Conservation (phyloP, 2,888 invertebrate species). For the Aleiodes alternator region DNA sequence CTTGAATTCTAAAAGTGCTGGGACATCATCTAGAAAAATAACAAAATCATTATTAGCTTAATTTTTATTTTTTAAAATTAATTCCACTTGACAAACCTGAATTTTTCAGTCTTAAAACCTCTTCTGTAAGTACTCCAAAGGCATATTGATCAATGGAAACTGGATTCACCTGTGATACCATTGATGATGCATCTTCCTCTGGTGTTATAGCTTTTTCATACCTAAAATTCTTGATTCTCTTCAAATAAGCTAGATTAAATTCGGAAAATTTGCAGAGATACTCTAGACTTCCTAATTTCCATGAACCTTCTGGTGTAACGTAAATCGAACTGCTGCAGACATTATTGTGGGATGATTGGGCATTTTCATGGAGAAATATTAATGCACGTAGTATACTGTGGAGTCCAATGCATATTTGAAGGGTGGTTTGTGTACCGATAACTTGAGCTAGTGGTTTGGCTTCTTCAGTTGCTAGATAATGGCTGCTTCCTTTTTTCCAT, state of each 20-base stretch:
- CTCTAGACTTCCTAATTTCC: slow-evolving; percentile 93
- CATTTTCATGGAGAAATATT: slow-evolving; percentile 90
- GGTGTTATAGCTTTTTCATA: slow-evolving; percentile 85
- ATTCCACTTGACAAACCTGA: slow-evolving; percentile 59
- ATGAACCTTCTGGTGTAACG: slow-evolving; percentile 88
- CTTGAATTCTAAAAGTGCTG: slow-evolving; percentile 83
- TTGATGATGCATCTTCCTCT: slow-evolving; percentile 80
- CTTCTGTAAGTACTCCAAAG: slow-evolving; percentile 85
- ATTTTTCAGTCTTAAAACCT: slow-evolving; percentile 81
- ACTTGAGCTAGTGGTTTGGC: slow-evolving; percentile 85
- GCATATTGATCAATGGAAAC: slow-evolving; percentile 86
- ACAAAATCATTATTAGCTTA: slow-evolving; percentile 9
- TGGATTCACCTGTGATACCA: slow-evolving; percentile 71
- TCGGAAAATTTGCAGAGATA: slow-evolving; percentile 84
- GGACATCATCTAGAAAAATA: slow-evolving; percentile 80
- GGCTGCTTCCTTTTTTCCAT: slow-evolving; percentile 86
- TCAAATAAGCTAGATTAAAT: slow-evolving; percentile 81
- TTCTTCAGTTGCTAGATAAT: slow-evolving; percentile 88
- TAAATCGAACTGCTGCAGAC: slow-evolving; percentile 87
- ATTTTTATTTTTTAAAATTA: background rate
- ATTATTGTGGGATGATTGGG: slow-evolving; percentile 88
- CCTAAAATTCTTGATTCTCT: slow-evolving; percentile 82
- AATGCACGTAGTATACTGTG: slow-evolving; percentile 88
- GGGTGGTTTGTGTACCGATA: slow-evolving; percentile 81
- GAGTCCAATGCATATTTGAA: slow-evolving; percentile 91